These are phyloP conservation scores for Nannoperca obscura DNA, from an alignment of 2,797 vertebrate species.

Conservation along the genomic window DNA sequence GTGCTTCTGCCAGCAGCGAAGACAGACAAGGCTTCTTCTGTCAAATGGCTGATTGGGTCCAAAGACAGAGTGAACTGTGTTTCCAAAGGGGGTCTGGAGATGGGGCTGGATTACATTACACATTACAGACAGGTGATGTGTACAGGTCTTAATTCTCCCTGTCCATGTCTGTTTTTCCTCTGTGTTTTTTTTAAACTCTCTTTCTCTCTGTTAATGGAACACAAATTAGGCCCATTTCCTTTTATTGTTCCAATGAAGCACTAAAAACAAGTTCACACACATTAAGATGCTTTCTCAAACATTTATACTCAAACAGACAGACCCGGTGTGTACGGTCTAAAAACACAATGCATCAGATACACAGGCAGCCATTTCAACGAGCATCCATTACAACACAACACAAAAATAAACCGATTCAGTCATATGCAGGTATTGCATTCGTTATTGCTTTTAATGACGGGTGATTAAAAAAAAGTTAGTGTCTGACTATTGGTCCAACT, in stretches of 20 bases:
- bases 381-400: slow-evolving; percentile 13
- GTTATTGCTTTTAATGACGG: slow-evolving; percentile 16
- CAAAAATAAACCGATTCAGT: slow-evolving; percentile 19
- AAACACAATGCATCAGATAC: slow-evolving; percentile 19
- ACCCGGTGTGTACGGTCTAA: background rate
- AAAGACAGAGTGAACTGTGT: slow-evolving; percentile 24
- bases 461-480: slow-evolving; percentile 22
- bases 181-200: slow-evolving; percentile 39
- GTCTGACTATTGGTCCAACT: background rate
- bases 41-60: slow-evolving; percentile 41
- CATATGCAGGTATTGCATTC: slow-evolving; percentile 8
- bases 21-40: slow-evolving; percentile 33
- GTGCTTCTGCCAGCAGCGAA: slow-evolving; percentile 34
- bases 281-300: slow-evolving; percentile 53
- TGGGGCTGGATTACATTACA: too few relatives aligned
- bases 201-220: slow-evolving; percentile 52
- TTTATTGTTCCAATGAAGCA: slow-evolving; percentile 35
- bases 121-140: slow-evolving; percentile 4
- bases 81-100: slow-evolving; percentile 13
- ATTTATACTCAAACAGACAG: slow-evolving; percentile 54
- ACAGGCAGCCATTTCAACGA: slow-evolving; percentile 18
- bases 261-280: slow-evolving; percentile 52
- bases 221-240: slow-evolving; percentile 59
- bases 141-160: background rate
- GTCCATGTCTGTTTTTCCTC: background rate